phyloP scores from a whole-genome alignment of 2,113 vertebrate species.

The Sceloporus tristichus region DNA sequence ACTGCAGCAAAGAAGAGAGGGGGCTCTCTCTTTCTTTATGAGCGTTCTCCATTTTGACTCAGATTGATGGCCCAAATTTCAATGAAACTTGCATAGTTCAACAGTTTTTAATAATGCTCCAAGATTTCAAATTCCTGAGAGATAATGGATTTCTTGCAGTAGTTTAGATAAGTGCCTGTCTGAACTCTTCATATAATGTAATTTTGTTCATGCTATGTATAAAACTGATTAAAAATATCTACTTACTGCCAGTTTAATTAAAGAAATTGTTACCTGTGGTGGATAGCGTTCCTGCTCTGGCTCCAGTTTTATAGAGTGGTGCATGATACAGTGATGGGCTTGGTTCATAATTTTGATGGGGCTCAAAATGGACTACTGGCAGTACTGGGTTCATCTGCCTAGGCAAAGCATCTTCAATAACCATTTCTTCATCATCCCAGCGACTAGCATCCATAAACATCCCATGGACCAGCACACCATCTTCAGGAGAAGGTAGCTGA shows the following conservation, averaged over 20 bases:
- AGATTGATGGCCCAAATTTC: not conserved
- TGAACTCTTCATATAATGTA: not conserved
- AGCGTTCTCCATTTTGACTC: not conserved
- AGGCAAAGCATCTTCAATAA: slow-evolving; percentile 79
- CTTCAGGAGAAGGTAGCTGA: slow-evolving; percentile 79
- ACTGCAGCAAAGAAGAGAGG: not conserved
- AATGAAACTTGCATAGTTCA: not conserved
- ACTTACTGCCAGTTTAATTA: not conserved
- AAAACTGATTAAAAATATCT: not conserved
- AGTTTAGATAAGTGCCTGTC: not conserved
- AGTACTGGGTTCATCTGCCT: slow-evolving; percentile 81
- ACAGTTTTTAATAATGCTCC: not conserved
- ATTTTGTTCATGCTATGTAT: not conserved
- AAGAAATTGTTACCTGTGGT: slow-evolving; percentile 78
- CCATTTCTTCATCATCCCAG: slow-evolving; percentile 80
- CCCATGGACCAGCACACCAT: slow-evolving; percentile 83
- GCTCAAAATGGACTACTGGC: slow-evolving; percentile 84
- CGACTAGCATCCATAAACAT: slow-evolving; percentile 85
- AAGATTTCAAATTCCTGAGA: not conserved
- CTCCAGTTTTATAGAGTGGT: slow-evolving; percentile 85
- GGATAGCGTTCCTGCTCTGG: slow-evolving; percentile 82
- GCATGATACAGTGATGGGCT: slow-evolving; percentile 75
- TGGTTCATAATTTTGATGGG: slow-evolving; percentile 79
- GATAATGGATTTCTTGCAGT: not conserved
- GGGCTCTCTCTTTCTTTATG: not conserved